phyloP scores from a whole-genome alignment of 2,797 vertebrate genomes.

The Simalia tracyae region DNA sequence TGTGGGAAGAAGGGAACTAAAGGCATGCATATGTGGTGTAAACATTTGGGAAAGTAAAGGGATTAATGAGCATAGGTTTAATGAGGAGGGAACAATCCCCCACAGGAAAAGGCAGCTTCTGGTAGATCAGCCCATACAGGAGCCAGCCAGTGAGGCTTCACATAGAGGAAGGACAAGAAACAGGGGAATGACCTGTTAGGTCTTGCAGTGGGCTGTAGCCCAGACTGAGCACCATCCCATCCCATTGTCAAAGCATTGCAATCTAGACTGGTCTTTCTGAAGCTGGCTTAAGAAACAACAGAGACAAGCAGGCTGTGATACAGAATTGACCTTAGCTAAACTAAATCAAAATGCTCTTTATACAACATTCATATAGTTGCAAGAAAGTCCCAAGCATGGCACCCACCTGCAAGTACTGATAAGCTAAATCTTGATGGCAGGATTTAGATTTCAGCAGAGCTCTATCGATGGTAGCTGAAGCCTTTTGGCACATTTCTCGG shows the following conservation, averaged over 20 bases:
- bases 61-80: not conserved
- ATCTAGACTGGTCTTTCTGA: not conserved
- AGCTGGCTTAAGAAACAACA: not conserved
- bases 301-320: not conserved
- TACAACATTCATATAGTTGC: rapidly evolving
- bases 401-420: constrained; percentile 95
- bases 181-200: not conserved
- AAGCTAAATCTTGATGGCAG: constrained; percentile 93
- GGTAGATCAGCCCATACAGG: not conserved
- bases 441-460: constrained; percentile 98
- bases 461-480: constrained; percentile 93
- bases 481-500: constrained; percentile 92
- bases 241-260: not conserved
- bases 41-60: not conserved
- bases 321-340: not conserved
- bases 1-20: not conserved
- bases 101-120: not conserved
- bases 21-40: not conserved
- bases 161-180: not conserved
- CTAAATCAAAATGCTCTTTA: not conserved
- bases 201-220: not conserved
- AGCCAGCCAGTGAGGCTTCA: not conserved
- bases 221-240: not conserved
- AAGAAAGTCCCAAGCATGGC: constrained; percentile 57
- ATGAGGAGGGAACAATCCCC: not conserved